Evolutionary conservation across 2,888 invertebrate species (phyloP), one percentile per base, ranked within the genome.

Genomic region (Ferdinandea cuprea): DNA sequence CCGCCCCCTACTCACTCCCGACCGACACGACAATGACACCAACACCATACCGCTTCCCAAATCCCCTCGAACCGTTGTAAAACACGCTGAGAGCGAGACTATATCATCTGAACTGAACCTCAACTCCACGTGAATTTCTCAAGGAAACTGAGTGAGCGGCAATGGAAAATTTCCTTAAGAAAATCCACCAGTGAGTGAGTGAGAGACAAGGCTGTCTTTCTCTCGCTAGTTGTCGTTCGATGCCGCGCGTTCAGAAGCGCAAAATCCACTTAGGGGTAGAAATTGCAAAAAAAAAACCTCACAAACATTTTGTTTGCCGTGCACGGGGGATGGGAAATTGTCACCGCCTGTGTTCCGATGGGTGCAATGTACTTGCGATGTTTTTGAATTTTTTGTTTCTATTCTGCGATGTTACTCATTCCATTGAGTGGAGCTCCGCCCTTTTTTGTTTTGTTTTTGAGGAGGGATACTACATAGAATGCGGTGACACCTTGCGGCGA

Each of bases 201-300:
- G 66, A 52, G 78, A 78, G 50, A 19, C n/a, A n/a, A 56, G 56
- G 1, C 15, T 56, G 32, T 78, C 58, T 50, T 72, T 42, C 35
- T 68, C 52, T 11, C 9, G 17, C 19, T 44, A 9, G 35, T 35
- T 5, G 25, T 30, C 44, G 48, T n/a, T n/a, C n/a, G n/a, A n/a
- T n/a, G n/a, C n/a, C n/a, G 19, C 8, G 9, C 8, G 19, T 46
- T 48, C 37, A 59, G 65, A 48, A 54, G 77, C 76, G 81, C 81
- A 81, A 59, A 71, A 77, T 83, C 78, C 56, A 52, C 48, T 68
- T 83, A 83, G 83, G 83, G 83, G 83, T 83, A 83, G 83, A 37
- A 72, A 63, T 35, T 46, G 40, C 28, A 0, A 37, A 13, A 37
- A 40, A 28, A 48, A 48, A 25, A 15, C 13, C 1, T 19, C 7